Base-by-base conservation (phyloP, 2,797 vertebrate species). In the Gallirallus australis region DNA sequence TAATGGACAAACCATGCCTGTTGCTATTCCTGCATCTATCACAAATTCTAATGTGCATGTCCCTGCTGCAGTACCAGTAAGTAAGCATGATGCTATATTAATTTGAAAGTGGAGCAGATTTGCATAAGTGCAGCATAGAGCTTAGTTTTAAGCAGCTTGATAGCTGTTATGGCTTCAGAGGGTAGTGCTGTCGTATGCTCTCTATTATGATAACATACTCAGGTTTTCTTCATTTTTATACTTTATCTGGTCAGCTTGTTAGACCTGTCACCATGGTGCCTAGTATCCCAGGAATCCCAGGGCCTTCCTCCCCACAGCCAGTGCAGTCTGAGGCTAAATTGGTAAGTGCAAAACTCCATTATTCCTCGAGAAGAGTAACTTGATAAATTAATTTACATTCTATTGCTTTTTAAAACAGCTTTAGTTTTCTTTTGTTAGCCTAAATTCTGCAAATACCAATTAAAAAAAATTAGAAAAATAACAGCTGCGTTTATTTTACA, bases 181-280 rank as follows among this genome's bases (percentile, higher is more conserved):
- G 79, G 76, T 93, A 97, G 89, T 95, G 87, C 80, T 94, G 85
- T 96, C 92, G 33, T 94, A 68, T 93, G 86, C 83, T 95, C 37
- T 95, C 94, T 96, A 4, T 96, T 82, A 89, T 95, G 88, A 94
- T 97, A 93, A 94, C 88, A 92, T 96, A 95, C 96, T 97, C 94
- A 96, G 94, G 83, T 94, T 96, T 93, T 96, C 93, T 95, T 97
- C 94, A 89, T 94, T 97, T 96, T 92, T 97, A 93, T 93, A 89
- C 88, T 77, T 96, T 95, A 97, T 96, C 96, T 98, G 96, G 96
- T 98, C 98, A 99, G 99, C 98, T 99, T 97, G 99, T 99, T 98
- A 99, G 99, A 99, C 99, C 99, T 97, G 99, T 99, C 99, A 99
- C 99, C 99, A 98, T 99, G 98, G 99, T 99, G 99, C 99, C 99